Evolutionary conservation across 1,140 invertebrate genomes (phyloP), one percentile per base, ranked within the genome.

Genomic region (Sesamia nonagrioides): DNA sequence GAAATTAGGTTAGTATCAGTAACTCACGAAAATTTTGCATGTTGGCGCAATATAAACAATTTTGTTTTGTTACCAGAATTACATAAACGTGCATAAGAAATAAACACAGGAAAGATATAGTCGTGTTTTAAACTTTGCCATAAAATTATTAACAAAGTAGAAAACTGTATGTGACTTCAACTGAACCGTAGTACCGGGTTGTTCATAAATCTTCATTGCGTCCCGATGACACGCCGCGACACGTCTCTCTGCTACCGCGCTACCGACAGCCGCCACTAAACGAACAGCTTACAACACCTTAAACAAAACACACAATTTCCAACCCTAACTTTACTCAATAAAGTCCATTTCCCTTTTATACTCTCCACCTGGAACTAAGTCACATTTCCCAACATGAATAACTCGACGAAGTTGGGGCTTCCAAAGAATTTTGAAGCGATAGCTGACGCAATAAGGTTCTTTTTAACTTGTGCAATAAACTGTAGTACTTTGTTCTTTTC

Each of bases 141-240:
- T 77, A 77, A 77, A 79, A 63, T 72, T 77, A 80, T 77, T 52
- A 72, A 84, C 82, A 88, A 87, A 86, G 83, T 88, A 85, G 82
- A 83, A 88, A 88, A 87, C 79, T 81, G 82, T 81, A 89, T 88
- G 84, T 85, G 82, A 83, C 82, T 83, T 79, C 82, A 84, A 87
- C 84, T 87, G 84, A 85, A 84, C 79, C 87, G 71, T 71, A 84
- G 83, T 83, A 81, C 83, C 80, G 80, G 77, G 78, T 84, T 86
- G 90, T 90, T 92, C 92, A 94, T 94, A 94, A 94, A 94, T 94
- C 93, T 94, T 94, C 91, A 94, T 94, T 92, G 93, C 92, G 88
- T 92, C 90, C 88, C 92, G 93, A 94, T 92, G 93, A 94, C 92
- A 93, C 84, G 90, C 90, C 88, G 87, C 93, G 91, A 93, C 92